Evolutionary conservation across 2,113 vertebrate genomes (phyloP).

Genomic region (Sinosuthora webbiana): DNA sequence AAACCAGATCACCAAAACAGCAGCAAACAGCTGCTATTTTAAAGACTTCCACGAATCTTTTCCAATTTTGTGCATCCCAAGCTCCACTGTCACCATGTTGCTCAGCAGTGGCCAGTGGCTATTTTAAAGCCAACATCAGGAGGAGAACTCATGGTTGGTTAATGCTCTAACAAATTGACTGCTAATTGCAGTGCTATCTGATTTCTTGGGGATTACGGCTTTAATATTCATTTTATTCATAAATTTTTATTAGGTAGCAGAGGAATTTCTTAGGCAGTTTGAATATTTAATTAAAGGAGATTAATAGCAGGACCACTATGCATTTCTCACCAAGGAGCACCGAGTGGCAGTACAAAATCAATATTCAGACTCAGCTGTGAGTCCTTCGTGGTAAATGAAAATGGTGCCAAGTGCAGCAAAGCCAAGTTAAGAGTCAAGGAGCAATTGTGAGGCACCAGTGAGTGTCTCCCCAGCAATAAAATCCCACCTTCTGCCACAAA

Average conservation of each 20-base stretch:
- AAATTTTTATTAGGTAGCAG: slow-evolving; percentile 62
- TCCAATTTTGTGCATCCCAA: neutral
- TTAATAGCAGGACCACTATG: slow-evolving; percentile 45
- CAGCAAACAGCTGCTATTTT: neutral
- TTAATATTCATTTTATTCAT: slow-evolving; percentile 70
- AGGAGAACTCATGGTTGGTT: slow-evolving; percentile 48
- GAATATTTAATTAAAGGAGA: slow-evolving; percentile 71
- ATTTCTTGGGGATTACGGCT: slow-evolving; percentile 58
- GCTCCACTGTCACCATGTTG: neutral
- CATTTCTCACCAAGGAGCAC: slow-evolving; percentile 36
- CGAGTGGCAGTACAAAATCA: slow-evolving; percentile 46
- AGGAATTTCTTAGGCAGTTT: slow-evolving; percentile 55
- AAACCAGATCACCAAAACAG: neutral
- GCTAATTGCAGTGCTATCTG: slow-evolving; percentile 60
- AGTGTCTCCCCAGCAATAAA: slow-evolving; percentile 4
- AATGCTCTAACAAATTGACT: slow-evolving; percentile 57
- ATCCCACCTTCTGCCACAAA: neutral
- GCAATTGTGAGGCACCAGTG: neutral
- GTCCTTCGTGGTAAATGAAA: slow-evolving; percentile 30
- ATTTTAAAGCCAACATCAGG: slow-evolving; percentile 44
- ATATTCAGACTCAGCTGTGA: slow-evolving; percentile 48
- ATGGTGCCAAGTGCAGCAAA: slow-evolving; percentile 9
- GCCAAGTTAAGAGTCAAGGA: neutral
- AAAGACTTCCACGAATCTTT: neutral
- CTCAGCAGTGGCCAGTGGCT: neutral